Conservation (phyloP, 2,888 invertebrate species). For the Hyalella azteca region DNA sequence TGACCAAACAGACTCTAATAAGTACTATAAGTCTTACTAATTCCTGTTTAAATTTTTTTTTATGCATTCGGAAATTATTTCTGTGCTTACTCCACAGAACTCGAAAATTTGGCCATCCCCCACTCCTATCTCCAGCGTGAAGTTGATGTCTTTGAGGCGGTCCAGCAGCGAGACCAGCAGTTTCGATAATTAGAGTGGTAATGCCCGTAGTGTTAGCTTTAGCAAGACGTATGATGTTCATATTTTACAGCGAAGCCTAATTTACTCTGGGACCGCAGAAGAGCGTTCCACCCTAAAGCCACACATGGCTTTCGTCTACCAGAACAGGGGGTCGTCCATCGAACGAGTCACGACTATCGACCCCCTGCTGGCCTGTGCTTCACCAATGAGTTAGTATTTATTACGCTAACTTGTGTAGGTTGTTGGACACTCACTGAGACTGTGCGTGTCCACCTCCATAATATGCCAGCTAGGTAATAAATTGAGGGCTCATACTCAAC, state of each 20-base stretch:
- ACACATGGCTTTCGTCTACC: conserved; percentile 12
- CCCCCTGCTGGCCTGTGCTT: not conserved
- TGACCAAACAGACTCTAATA: too few species aligned
- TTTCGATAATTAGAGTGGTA: too few species aligned
- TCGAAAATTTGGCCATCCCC: too few species aligned
- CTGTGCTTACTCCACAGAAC: too few species aligned
- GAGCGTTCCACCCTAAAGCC: not conserved
- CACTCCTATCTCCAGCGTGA: too few species aligned
- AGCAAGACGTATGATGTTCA: not conserved
- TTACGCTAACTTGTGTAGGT: conserved; percentile 34
- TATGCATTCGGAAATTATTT: too few species aligned
- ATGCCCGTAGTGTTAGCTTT: too few species aligned
- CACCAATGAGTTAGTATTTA: conserved; percentile 36
- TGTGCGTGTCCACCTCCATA: conserved; percentile 29
- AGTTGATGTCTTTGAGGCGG: too few species aligned
- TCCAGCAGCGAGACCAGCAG: too few species aligned
- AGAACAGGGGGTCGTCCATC: conserved; percentile 34
- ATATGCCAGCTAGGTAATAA: conserved; percentile 32
- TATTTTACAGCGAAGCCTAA: not conserved
- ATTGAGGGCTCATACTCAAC: conserved; percentile 11
- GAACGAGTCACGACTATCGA: conserved; percentile 11
- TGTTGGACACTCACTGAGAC: conserved; percentile 32
- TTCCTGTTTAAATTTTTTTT: too few species aligned
- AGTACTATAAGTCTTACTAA: too few species aligned
- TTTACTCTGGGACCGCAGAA: not conserved